A percentile compares a stretch with the other conserved stretches of the same genome.
Conservation (phyloP, 2,113 vertebrate genomes). For the Erythrolamprus reginae region DNA sequence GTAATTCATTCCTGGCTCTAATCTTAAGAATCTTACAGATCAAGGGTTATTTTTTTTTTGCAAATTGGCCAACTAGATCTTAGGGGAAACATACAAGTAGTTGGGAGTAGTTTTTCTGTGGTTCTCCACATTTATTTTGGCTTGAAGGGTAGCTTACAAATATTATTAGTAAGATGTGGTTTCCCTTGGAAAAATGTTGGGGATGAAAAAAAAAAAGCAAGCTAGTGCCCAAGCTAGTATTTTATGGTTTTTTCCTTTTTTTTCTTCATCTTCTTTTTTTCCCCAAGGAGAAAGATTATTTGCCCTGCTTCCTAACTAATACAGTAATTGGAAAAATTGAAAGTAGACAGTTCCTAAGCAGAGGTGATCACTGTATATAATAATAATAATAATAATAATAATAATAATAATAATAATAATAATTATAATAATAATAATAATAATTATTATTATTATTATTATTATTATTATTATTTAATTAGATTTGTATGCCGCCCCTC, state of each 20-base stretch:
- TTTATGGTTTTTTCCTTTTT: background rate
- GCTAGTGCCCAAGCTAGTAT: background rate
- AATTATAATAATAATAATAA: too few relatives aligned
- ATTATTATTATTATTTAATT: too few relatives aligned
- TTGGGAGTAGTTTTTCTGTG: background rate
- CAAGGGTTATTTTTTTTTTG: background rate
- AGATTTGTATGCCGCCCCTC: too few relatives aligned
- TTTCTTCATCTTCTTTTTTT: background rate
- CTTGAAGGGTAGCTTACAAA: background rate
- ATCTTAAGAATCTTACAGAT: background rate
- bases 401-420: too few relatives aligned
- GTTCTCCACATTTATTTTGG: background rate
- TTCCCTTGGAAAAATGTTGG: background rate
- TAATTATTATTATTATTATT: too few relatives aligned
- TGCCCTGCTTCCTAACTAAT: background rate
- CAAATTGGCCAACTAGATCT: background rate
- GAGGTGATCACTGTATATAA: background rate
- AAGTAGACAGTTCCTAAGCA: background rate
- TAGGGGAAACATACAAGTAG: background rate
- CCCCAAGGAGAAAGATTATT: background rate
- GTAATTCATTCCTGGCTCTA: background rate
- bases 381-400: too few relatives aligned
- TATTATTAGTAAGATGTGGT: background rate
- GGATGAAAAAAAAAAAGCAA: background rate
- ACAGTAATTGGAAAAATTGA: background rate